Percentiles rank a stretch among this genome's conserved stretches.
Conservation (phyloP, 1,140 invertebrate genomes). For the Amphibalanus amphitrite region DNA sequence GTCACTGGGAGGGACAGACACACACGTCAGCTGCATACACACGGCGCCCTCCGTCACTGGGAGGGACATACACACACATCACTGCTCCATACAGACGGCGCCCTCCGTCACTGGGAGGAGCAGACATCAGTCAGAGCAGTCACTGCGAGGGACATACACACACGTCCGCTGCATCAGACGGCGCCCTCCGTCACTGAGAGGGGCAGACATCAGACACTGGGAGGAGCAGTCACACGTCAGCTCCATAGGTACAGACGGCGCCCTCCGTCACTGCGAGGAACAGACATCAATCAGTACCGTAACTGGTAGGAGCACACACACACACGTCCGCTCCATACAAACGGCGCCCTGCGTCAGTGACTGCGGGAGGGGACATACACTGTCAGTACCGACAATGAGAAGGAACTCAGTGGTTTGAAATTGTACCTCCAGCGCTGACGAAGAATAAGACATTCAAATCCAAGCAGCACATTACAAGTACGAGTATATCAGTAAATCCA, state of each 20-base stretch:
- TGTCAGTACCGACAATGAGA: too few relatives aligned
- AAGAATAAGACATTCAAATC: too few relatives aligned
- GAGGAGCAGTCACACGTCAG: background rate
- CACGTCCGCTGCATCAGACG: background rate
- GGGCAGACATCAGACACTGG: constrained; percentile 4
- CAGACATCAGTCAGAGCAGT: too few relatives aligned
- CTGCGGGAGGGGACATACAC: background rate
- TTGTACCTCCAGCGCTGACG: too few relatives aligned
- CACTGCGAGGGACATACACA: too few relatives aligned
- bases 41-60: background rate
- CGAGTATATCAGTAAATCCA: too few relatives aligned
- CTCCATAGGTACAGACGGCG: background rate
- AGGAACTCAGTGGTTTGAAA: too few relatives aligned
- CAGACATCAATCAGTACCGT: too few relatives aligned
- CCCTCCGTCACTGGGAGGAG: background rate
- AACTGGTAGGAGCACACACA: too few relatives aligned
- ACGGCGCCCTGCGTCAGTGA: background rate
- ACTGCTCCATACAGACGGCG: background rate
- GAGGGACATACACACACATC: background rate
- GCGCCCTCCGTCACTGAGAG: background rate
- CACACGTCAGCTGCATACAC: background rate
- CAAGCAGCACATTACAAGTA: too few relatives aligned
- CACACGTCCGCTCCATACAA: background rate
- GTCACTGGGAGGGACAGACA: background rate
- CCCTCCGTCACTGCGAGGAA: background rate